Evolutionary conservation across 2,888 invertebrate species (phyloP), one percentile per base, ranked within the genome.

Genomic region (Sisyra terminalis): DNA sequence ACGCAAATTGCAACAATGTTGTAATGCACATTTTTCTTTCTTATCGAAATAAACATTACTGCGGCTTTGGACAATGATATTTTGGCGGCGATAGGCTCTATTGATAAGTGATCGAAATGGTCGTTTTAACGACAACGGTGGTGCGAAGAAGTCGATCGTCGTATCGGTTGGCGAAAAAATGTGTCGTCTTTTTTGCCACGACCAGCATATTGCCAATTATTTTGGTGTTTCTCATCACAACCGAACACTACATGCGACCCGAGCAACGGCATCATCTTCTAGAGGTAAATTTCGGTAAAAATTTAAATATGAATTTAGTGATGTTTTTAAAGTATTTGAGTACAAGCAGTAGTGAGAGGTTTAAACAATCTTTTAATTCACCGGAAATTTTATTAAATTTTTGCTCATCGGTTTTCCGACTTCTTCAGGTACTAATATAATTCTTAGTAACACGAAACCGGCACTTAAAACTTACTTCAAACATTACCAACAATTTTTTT

Each of bases 241-340:
- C 71, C 3, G 74, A 73, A 50, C 70, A 70, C 53, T 73, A 73
- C 54, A 69, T 73, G 62, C 66, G 71, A 56, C 66, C 73, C n/a
- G n/a, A 66, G 65, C 2, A 63, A 67, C 67, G 67, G 63, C 43
- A 56, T 65, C 46, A 65, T 61, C 52, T 67, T 67, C 47, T 66
- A 67, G 48, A 65, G 65, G 18, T 48, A 49, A 43, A 46, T n/a
- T n/a, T n/a, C n/a, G 38, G 15, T 3, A 13, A 16, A 15, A n/a
- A 41, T 11, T n/a, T n/a, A 30, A 30, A 30, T 11, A 30, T 30
- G 30, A 10, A 5, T 58, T 68, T 2, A 55, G 60, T 5, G 39
- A 15, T 15, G 16, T 11, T 41, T 31, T 16, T 15, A 34, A 16
- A 15, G 16, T 34, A 34, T 16, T 34, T 31, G n/a, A 41, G 29